Evolutionary conservation across 2,113 vertebrate species (phyloP).

Genomic region (Mesocricetus auratus): DNA sequence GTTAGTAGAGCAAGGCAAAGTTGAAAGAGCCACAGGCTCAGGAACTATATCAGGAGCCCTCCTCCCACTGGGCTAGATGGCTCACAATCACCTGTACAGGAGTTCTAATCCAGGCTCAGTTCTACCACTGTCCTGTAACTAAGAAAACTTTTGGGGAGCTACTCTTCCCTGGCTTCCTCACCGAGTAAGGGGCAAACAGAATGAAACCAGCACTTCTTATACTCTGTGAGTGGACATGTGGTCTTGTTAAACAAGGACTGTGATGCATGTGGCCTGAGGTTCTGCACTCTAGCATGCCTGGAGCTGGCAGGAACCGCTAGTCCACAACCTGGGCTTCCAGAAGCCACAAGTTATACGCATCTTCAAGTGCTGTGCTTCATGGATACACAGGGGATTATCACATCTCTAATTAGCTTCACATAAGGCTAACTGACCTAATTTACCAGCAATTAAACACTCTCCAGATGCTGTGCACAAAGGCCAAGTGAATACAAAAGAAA

Average conservation of each 20-base stretch:
- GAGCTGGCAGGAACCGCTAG: not conserved
- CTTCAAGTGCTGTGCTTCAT: not conserved
- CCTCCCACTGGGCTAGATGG: fast-evolving
- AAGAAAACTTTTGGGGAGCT: not conserved
- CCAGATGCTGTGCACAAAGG: not conserved
- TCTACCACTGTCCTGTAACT: not conserved
- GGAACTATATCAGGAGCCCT: not conserved
- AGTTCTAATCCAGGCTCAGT: not conserved
- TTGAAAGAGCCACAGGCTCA: not conserved
- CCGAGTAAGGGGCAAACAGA: not conserved
- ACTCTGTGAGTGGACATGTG: not conserved
- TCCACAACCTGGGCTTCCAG: not conserved
- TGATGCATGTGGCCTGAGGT: not conserved
- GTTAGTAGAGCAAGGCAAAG: constrained; percentile 39
- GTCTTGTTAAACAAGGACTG: not conserved
- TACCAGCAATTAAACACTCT: constrained; percentile 21
- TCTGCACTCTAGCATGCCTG: not conserved
- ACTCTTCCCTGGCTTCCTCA: not conserved
- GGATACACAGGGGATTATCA: not conserved
- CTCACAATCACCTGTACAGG: not conserved
- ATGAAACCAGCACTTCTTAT: not conserved
- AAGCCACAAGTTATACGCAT: not conserved
- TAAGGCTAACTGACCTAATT: constrained; percentile 10
- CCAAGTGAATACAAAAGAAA: not conserved
- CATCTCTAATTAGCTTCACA: not conserved